Evolutionary conservation across 2,797 vertebrate species (phyloP), one percentile per base, ranked within the genome.

Genomic region (Danio tinwini): DNA sequence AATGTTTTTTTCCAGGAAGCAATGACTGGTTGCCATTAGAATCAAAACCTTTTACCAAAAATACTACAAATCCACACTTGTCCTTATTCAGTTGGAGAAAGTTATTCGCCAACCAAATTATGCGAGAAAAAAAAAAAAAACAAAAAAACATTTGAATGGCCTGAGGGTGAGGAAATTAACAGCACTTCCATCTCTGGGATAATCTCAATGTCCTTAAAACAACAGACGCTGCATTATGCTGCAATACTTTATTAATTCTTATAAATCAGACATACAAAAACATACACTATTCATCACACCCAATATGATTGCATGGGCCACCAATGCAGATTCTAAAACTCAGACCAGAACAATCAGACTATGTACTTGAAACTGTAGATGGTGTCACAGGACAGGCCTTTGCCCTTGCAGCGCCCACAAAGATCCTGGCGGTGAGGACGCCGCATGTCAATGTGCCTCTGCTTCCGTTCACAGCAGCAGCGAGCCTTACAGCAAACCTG

Each of bases 301-400:
- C 10, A 29, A 84, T 71, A 85, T 7, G 73, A 49, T 76, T 76
- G 63, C 80, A 58, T 14, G 21, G 44, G 29, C 62, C 85, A 72
- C 65, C 81, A 85, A 74, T 70, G 84, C 71, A 40, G n/a, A 61
- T 55, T 67, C 78, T 86, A 89, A 86, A 88, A 87, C 9, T 8
- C 37, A 9, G 55, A n/a, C 6, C 39, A 39, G 65, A 19, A 58
- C 55, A 42, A 71, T 97, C 91, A 98, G 78, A 97, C 85, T 1
- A 97, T 94, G 68, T 96, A 97, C 87, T 97, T 98, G 88, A 96
- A 98, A 92, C 95, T 97, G 88, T 96, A 98, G 53, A 95, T 96
- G 84, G 88, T 94, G n/a, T 97, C 96, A 37, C 97, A 98, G 84
- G 97, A 97, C 81, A 98, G 88, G 87, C 86, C 94, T 90, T 95